Conservation (phyloP, 2,797 vertebrate genomes). For the Martes flavigula region DNA sequence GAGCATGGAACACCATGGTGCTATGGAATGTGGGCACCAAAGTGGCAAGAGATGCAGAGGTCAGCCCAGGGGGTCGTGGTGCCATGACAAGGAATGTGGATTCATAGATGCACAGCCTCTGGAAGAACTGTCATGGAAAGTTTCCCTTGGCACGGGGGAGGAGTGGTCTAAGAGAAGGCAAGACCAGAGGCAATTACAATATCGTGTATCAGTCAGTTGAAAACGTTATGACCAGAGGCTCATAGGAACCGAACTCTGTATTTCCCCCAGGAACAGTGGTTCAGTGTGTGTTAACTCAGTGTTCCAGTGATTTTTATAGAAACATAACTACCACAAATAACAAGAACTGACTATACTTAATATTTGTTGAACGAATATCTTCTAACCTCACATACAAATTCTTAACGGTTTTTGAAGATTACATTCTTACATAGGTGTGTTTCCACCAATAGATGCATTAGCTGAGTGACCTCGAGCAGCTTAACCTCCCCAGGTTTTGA, state of each 20-base stretch:
- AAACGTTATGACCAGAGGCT: background rate
- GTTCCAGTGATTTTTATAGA: background rate
- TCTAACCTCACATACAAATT: background rate
- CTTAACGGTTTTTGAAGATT: background rate
- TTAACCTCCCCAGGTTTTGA: background rate
- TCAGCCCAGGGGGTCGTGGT: background rate
- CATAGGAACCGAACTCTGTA: background rate
- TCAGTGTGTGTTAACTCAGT: background rate
- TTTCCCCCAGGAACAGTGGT: background rate
- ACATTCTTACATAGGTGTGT: background rate
- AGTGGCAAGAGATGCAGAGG: background rate
- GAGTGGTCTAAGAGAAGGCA: background rate
- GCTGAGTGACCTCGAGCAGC: background rate
- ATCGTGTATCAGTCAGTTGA: background rate
- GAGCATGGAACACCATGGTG: background rate
- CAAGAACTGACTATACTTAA: background rate
- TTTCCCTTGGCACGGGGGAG: background rate
- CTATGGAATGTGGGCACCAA: background rate
- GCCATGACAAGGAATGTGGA: background rate
- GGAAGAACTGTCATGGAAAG: background rate
- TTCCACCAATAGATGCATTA: background rate
- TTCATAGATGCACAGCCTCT: background rate
- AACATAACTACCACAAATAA: background rate
- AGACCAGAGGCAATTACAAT: background rate
- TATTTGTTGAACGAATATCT: background rate